Conservation (phyloP, 2,113 vertebrate species). For the Ondatra zibethicus region DNA sequence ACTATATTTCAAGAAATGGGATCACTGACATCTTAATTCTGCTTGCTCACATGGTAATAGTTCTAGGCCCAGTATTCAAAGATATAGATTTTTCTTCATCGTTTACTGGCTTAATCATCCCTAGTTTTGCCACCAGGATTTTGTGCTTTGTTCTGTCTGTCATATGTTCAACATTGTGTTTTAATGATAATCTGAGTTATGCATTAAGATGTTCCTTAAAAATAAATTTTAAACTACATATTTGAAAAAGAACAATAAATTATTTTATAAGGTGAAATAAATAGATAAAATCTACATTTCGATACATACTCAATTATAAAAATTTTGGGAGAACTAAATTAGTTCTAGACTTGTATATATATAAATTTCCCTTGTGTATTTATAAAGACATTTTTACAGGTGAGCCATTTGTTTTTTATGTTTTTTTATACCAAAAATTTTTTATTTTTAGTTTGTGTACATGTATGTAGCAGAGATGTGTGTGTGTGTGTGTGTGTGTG, state of each 20-base stretch:
- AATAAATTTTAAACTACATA: neutral
- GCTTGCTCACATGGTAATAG: neutral
- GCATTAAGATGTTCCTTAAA: neutral
- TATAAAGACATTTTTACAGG: neutral
- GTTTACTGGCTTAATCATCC: rapidly evolving
- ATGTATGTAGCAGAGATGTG: neutral
- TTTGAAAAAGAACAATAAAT: neutral
- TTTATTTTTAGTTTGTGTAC: neutral
- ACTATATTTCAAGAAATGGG: neutral
- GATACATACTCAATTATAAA: neutral
- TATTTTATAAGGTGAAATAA: neutral
- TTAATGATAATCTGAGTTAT: slow-evolving; percentile 21
- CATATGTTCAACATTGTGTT: neutral
- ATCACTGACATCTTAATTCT: slow-evolving; percentile 38
- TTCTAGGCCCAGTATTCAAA: neutral
- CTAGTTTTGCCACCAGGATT: neutral
- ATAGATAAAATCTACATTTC: neutral
- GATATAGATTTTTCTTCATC: neutral
- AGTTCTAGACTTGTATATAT: neutral
- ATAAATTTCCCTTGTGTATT: neutral
- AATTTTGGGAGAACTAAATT: neutral
- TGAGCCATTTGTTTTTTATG: neutral
- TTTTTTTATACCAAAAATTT: neutral
- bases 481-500: neutral
- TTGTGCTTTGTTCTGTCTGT: neutral